These are phyloP conservation scores for Drosophila punjabiensis DNA, from an alignment of 1,140 invertebrate species.

Conservation along the genomic window DNA sequence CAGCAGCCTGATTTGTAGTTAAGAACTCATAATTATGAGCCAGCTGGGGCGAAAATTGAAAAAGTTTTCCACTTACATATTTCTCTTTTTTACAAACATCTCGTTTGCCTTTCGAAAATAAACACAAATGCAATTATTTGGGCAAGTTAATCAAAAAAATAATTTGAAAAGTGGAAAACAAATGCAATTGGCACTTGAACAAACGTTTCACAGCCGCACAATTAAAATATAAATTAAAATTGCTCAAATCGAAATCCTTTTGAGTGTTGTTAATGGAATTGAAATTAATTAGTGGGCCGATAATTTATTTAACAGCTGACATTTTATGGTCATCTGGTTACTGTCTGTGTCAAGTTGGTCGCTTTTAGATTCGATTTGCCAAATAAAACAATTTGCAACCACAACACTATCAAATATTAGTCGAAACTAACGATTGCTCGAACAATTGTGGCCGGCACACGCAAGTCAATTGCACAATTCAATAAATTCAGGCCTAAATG, in stretches of 20 bases:
- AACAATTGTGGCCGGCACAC: conserved; percentile 14
- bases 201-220: conserved; percentile 12
- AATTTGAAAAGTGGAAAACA: conserved; percentile 17
- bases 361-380: conserved; percentile 34
- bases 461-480: conserved; percentile 46
- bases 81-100: neutral
- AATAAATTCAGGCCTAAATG: conserved; percentile 56
- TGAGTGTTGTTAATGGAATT: conserved; percentile 18
- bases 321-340: conserved; percentile 33
- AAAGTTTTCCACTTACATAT: conserved; percentile 39
- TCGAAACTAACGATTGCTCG: conserved; percentile 6
- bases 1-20: conserved; percentile 31
- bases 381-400: conserved; percentile 51
- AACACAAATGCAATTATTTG: conserved; percentile 6
- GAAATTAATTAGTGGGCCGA: conserved; percentile 28
- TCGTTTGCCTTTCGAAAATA: neutral
- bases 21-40: conserved; percentile 47
- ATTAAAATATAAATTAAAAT: conserved; percentile 28
- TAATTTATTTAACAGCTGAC: conserved; percentile 56
- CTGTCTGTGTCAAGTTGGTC: conserved; percentile 14
- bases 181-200: conserved; percentile 12
- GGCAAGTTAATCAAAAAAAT: conserved; percentile 19
- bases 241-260: neutral
- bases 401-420: conserved; percentile 42
- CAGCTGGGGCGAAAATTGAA: conserved; percentile 44